Base-by-base conservation (phyloP, 37 sponge, comb jelly and placozoan genomes). In the Ianthella basta region DNA sequence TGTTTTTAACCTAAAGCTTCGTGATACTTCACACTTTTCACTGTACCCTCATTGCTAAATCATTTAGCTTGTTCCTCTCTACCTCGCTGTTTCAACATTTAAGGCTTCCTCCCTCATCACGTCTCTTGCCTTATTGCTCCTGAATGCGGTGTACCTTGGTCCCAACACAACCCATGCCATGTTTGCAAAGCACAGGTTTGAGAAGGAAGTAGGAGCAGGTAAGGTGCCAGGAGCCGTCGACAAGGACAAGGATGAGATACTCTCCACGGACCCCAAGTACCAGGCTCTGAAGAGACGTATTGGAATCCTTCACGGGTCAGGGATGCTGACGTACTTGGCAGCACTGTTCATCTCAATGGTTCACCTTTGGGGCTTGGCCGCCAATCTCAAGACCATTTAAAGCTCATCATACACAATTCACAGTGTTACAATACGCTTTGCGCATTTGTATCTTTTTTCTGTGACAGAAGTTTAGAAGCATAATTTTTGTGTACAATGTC, bases 171-270 rank as follows among this genome's bases (percentile, higher is more conserved):
- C 81, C 29, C 59, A 81, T 27, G 21, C 35, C n/a, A 72, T 65
- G 38, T 79, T 84, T 18, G 60, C 25, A 16, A 89, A 89, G 44
- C 90, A 84, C 72, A 81, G 74, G 40, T 63, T 83, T 55, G 93
- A 93, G 80, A 87, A 86, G 55, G 87, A 93, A 34, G 79, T 67
- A 0, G 55, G 79, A 8, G 93, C 93, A 0, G 93, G 90, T 6
- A 59, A 82, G 23, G 80, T 79, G 3, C 57, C 86, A 4, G 93
- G 93, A 4, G 80, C 79, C 53, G 56, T 93, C 44, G 90, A 93
- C 20, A 82, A 86, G 25, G 90, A 89, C 40, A 86, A 89, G 60
- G 68, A 78, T 23, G 56, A 72, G 34, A 34, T 39, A 29, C 66
- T 93, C 0, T 60, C 56, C 30, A 86, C 86, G 77, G 87, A 86